Evolutionary conservation across 2,797 vertebrate species (phyloP), one percentile per base, ranked within the genome.

Genomic region (Podarcis siculus): DNA sequence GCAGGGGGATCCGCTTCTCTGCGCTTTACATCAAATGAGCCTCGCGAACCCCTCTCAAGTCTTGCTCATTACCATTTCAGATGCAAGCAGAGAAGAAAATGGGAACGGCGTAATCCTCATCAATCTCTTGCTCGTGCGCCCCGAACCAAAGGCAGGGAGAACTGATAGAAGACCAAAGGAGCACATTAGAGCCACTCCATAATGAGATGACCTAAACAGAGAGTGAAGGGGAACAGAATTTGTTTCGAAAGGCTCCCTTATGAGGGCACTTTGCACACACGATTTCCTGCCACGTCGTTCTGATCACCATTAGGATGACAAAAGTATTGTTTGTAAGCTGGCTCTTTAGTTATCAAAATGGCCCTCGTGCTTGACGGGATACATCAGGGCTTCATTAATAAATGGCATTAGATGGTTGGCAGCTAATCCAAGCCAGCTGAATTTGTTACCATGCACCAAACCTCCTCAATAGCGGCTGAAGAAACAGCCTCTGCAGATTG

Each of bases 11-110:
- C 30, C 66, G 73, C 84, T 58, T 91, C 88, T 87, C 3, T 0
- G 67, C 19, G 23, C 75, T 9, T 89, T 90, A 90, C 85, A 90
- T 93, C 86, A 89, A 87, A 92, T 55, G 45, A 55, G 87, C 86
- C 82, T 90, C 82, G 75, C 49, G 87, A 88, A 66, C 85, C 81
- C 89, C 87, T 81, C 86, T 69, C 82, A 88, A 79, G 82, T 15
- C 82, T 91, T 87, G 58, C 87, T 91, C 73, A 81, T 94, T 94
- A 85, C 45, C 37, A 88, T 90, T 94, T 90, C 89, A 92, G 82
- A 93, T 83, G 73, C n/a, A 80, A 90, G 88, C 79, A 78, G 79
- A 90, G 83, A 91, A 81, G 61, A 79, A 91, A 89, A 79, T 82
- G 39, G 61, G 25, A 90, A 91, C 78, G 21, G 71, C 76, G 73